These are phyloP conservation scores for Hypercompe scribonia DNA, from an alignment of 2,888 invertebrate species.

Conservation along the genomic window DNA sequence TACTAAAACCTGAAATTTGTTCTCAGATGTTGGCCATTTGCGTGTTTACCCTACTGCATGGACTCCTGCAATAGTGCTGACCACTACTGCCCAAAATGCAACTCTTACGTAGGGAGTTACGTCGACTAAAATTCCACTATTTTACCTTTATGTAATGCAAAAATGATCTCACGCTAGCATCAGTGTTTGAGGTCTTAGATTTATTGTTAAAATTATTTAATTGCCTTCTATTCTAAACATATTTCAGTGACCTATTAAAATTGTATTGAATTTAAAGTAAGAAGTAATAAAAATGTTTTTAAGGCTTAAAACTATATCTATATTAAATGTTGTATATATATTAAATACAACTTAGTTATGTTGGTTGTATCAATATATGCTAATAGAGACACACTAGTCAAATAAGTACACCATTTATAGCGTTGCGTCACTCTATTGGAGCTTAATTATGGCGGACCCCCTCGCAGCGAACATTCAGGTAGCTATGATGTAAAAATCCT, in stretches of 20 bases:
- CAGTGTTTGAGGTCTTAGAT: not conserved
- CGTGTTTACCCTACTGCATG: conserved; percentile 85
- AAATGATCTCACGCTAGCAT: not conserved
- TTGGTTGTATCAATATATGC: not conserved
- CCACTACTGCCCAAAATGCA: conserved; percentile 87
- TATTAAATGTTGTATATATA: too few relatives aligned
- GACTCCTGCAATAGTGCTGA: conserved; percentile 83
- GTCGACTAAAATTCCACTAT: conserved; percentile 14
- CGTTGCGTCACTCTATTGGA: not conserved
- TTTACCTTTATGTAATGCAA: not conserved
- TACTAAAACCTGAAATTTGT: not conserved
- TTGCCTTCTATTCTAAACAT: not conserved
- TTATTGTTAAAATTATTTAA: not conserved
- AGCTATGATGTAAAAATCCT: not conserved
- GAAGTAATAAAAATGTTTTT: too few relatives aligned
- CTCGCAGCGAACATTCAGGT: not conserved
- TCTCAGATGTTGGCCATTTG: conserved; percentile 85
- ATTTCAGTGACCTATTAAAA: not conserved
- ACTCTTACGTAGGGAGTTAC: conserved; percentile 83
- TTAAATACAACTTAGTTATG: too few relatives aligned
- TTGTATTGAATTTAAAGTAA: too few relatives aligned
- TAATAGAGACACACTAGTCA: not conserved
- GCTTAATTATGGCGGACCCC: not conserved
- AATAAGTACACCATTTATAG: not conserved
- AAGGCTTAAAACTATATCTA: too few relatives aligned